These are phyloP conservation scores for Pyrochroa serraticornis DNA, from an alignment of 2,888 invertebrate species.

Conservation along the genomic window DNA sequence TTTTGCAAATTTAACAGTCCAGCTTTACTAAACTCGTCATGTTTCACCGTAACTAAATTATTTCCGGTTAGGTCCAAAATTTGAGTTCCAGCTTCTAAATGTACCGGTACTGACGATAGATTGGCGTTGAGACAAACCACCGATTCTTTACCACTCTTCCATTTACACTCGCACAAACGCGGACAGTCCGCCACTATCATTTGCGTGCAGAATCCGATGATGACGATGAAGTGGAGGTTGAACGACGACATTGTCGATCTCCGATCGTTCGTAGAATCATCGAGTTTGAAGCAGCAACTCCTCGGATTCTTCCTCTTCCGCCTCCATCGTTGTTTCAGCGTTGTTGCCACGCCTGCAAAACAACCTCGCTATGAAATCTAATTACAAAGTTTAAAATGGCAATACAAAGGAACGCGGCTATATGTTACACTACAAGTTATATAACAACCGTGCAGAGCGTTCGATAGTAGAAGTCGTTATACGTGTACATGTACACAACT, in stretches of 20 bases:
- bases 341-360: background rate
- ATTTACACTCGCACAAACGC: slow-evolving; percentile 83
- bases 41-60: slow-evolving; percentile 68
- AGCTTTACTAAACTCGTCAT: slow-evolving; percentile 76
- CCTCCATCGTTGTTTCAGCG: slow-evolving; percentile 42
- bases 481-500: background rate
- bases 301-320: slow-evolving; percentile 49
- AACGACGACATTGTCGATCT: slow-evolving; percentile 33
- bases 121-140: slow-evolving; percentile 80
- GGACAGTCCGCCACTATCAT: slow-evolving; percentile 69
- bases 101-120: slow-evolving; percentile 73
- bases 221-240: slow-evolving; percentile 40
- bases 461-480: background rate
- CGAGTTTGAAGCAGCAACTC: slow-evolving; percentile 21
- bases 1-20: slow-evolving; percentile 82
- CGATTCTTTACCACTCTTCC: slow-evolving; percentile 87
- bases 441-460: no score
- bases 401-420: no score
- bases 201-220: slow-evolving; percentile 56
- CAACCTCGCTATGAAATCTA: no score
- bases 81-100: slow-evolving; percentile 79
- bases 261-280: slow-evolving; percentile 4
- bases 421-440: no score
- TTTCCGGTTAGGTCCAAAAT: slow-evolving; percentile 80
- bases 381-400: no score